Conservation (phyloP, 2,888 invertebrate species). For the Pseudanteris insignis region DNA sequence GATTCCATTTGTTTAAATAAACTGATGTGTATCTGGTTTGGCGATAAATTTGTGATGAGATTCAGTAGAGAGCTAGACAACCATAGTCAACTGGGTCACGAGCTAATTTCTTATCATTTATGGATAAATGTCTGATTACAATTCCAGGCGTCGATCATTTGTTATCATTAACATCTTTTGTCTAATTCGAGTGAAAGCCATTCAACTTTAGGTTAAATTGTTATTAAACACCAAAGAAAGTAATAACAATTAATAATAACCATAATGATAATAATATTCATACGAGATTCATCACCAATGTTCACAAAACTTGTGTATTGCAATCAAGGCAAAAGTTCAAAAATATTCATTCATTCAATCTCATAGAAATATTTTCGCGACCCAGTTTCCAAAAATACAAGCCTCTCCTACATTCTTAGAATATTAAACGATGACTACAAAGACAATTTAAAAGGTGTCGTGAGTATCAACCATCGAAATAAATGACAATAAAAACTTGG, state of each 20-base stretch:
- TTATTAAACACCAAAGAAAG: too few relatives aligned
- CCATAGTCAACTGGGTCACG: slow-evolving; percentile 45
- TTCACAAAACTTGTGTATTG: too few relatives aligned
- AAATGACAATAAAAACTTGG: too few relatives aligned
- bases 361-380: slow-evolving; percentile 9
- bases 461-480: too few relatives aligned
- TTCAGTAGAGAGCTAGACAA: slow-evolving; percentile 35
- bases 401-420: slow-evolving; percentile 6
- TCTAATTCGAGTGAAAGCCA: too few relatives aligned
- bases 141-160: too few relatives aligned
- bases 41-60: slow-evolving; percentile 42
- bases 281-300: too few relatives aligned
- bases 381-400: slow-evolving; percentile 21
- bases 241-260: too few relatives aligned
- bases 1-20: slow-evolving; percentile 33
- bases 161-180: too few relatives aligned
- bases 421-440: slow-evolving; percentile 4
- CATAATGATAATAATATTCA: too few relatives aligned
- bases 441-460: too few relatives aligned
- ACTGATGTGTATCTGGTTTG: slow-evolving; percentile 37
- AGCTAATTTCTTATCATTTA: slow-evolving; percentile 47
- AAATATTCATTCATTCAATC: slow-evolving; percentile 8
- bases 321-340: neutral
- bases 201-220: too few relatives aligned
- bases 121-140: slow-evolving; percentile 11